Evolutionary conservation across 2,113 vertebrate species (phyloP), one percentile per base, ranked within the genome.

Genomic region (Burhinus bistriatus): DNA sequence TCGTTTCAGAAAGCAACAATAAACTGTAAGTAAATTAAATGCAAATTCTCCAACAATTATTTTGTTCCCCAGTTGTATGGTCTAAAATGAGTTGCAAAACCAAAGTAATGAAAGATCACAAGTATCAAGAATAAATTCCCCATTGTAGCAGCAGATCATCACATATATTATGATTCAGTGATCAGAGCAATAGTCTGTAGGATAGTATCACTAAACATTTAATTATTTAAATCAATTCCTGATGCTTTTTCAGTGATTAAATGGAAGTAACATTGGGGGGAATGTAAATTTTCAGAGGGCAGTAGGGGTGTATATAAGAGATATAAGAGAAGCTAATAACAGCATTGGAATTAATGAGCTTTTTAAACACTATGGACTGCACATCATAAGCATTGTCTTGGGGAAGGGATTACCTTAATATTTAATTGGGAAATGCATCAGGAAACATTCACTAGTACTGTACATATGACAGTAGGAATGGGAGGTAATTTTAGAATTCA

Each of bases 1-100:
- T 96, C 95, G 91, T 98, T 98, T 97, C 97, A 95, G 97, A 97
- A 98, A 97, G 89, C 95, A 95, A 45, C 96, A 94, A 15, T 96
- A 94, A 98, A 98, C 97, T 98, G 97, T 98, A 98, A 98, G 97
- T 98, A 98, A 97, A 97, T 89, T 21, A 83, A 47, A 65, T 89
- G 77, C 26, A 89, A 87, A 76, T 90, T 91, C 34, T 96, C 32
- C 65, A 84, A 72, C 29, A 87, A 25, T 81, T 95, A 40, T 80
- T 92, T 87, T 95, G 23, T 93, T 87, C 13, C 89, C 54, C 11
- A 34, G 0, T 70, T 96, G 10, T 95, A 12, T 94, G 38, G 16
- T 88, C 34, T 23, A 38, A 83, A 96, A 55, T 86, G 49, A 88
- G 30, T 45, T 80, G 51, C 59, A 55, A 64, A 83, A 54, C 27